Conservation (phyloP, 2,888 invertebrate genomes). For the Caenorhabditis plicata region DNA sequence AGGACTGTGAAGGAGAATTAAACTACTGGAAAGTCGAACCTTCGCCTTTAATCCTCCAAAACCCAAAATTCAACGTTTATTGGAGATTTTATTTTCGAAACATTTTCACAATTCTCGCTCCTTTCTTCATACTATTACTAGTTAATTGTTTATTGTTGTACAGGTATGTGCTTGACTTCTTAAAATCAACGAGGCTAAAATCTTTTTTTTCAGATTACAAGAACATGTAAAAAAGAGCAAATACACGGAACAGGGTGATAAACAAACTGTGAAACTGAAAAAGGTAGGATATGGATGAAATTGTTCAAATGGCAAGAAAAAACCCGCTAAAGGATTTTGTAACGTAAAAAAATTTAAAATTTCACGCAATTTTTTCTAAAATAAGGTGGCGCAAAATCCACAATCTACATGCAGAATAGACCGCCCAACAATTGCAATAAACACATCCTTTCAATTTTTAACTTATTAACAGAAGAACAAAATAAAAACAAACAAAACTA, state of each 20-base stretch:
- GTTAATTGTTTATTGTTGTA: slow-evolving; percentile 37
- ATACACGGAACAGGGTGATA: slow-evolving; percentile 21
- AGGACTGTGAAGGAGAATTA: slow-evolving; percentile 31
- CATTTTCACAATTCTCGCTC: slow-evolving; percentile 46
- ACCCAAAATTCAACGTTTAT: slow-evolving; percentile 28
- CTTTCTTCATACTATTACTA: slow-evolving; percentile 46
- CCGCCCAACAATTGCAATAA: too few relatives aligned
- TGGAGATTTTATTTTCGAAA: slow-evolving; percentile 47
- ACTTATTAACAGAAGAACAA: too few relatives aligned
- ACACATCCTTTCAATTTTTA: too few relatives aligned
- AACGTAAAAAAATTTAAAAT: too few relatives aligned
- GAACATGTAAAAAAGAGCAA: slow-evolving; percentile 28
- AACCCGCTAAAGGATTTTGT: too few relatives aligned
- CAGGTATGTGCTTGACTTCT: neutral
- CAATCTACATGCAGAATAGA: too few relatives aligned
- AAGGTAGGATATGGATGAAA: too few relatives aligned
- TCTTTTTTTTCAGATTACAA: slow-evolving; percentile 14
- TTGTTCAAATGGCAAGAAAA: too few relatives aligned
- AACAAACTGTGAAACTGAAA: slow-evolving; percentile 46
- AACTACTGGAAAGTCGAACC: slow-evolving; percentile 35
- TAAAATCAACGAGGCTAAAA: neutral
- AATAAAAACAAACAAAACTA: too few relatives aligned
- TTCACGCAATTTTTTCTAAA: too few relatives aligned
- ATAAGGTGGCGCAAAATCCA: too few relatives aligned
- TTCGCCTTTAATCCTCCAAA: slow-evolving; percentile 10